Percentiles rank a stretch among this genome's conserved stretches.
Evolutionary conservation across 2,797 vertebrate genomes (phyloP).

Genomic region (Podargus strigoides): DNA sequence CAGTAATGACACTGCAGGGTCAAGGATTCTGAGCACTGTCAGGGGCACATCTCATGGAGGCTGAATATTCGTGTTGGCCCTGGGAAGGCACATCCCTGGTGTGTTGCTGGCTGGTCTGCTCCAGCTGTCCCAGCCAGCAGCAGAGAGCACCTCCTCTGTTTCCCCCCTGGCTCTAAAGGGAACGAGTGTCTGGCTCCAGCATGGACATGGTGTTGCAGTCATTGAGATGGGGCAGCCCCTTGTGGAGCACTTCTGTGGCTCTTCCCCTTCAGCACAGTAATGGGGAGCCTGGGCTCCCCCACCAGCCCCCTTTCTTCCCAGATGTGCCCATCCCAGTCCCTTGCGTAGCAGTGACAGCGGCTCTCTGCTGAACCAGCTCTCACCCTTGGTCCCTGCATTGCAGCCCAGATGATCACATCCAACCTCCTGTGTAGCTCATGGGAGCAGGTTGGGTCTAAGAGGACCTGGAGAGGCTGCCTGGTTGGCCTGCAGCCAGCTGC

Average conservation of each 20-base stretch:
- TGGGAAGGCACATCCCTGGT: not conserved
- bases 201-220: fast-evolving
- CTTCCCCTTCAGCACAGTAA: not conserved
- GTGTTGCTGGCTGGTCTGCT: not conserved
- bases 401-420: not conserved
- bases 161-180: not conserved
- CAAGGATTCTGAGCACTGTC: not conserved
- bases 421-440: not conserved
- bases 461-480: not conserved
- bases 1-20: too few relatives aligned
- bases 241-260: not conserved
- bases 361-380: not conserved
- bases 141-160: not conserved
- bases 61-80: not conserved
- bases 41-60: fast-evolving
- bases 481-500: not conserved
- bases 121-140: not conserved
- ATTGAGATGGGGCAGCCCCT: not conserved
- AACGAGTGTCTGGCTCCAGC: not conserved
- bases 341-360: fast-evolving
- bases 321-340: not conserved
- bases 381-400: fast-evolving
- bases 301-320: not conserved
- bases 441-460: not conserved
- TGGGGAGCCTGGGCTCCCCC: not conserved